Evolutionary conservation across 2,113 vertebrate species (phyloP), one percentile per base, ranked within the genome.

Genomic region (Neopipo cinnamomea): DNA sequence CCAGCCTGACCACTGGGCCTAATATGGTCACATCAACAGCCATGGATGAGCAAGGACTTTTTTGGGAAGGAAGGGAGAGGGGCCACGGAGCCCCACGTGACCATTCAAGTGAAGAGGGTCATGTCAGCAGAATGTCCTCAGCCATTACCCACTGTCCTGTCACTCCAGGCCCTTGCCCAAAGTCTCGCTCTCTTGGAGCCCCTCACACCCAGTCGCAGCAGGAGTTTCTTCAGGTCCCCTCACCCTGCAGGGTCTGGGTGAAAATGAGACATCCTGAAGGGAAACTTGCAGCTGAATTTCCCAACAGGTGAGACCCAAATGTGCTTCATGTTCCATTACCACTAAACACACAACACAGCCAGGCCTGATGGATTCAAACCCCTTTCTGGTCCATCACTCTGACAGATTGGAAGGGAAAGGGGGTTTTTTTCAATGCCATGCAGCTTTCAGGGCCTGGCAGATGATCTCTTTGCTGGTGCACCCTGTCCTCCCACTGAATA

Each of bases 241-340:
- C 56, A 8, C 68, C 53, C 28, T 1, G 19, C 35, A 74, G 35
- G 7, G 9, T 22, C 88, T 84, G 35, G 52, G 8, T 72, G 71
- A 68, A 93, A 91, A 53, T 14, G 35, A 85, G 73, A 30, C 12
- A 46, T 65, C 55, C 55, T 46, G 41, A 76, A 88, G n/a, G 68
- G 72, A 84, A 88, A 50, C 11, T 39, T 88, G 56, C 23, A 47
- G 77, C 63, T 91, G 56, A 62, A 50, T 68, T 89, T 68, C 78
- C 74, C 78, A 59, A 52, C 85, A 91, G 82, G 77, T 91, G 85
- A 91, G 37, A 41, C 31, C 59, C 88, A 88, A 95, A 93, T 77
- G 67, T 76, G 62, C 28, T 85, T 78, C 79, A 66, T 14, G 2
- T 90, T 74, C 67, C 71, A 21, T 87, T 75, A 37, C 33, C 28